These are phyloP conservation scores for Stenodema calcarata DNA, from an alignment of 2,888 invertebrate species.

Conservation along the genomic window DNA sequence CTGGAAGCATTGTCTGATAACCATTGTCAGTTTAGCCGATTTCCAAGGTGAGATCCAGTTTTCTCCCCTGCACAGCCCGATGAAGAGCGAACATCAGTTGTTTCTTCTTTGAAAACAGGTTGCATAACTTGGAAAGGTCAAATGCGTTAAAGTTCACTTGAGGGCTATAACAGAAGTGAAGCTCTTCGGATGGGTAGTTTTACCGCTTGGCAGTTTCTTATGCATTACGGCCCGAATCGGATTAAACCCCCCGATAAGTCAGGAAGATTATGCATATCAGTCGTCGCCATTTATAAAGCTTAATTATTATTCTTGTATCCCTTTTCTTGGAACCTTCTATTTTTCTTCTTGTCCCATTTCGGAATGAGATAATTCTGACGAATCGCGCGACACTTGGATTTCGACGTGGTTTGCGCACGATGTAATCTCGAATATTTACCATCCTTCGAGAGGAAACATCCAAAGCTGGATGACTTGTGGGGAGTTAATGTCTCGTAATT, in stretches of 20 bases:
- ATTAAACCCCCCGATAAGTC: constrained; percentile 1
- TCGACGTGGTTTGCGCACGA: background rate
- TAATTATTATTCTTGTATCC: constrained; percentile 7
- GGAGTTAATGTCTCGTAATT: background rate
- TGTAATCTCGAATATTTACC: background rate
- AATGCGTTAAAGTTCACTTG: constrained; percentile 31
- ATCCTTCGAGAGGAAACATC: background rate
- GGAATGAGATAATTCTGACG: constrained; percentile 1
- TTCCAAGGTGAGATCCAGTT: constrained; percentile 1
- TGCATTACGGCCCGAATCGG: background rate
- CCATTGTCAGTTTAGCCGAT: background rate
- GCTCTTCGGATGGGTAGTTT: background rate
- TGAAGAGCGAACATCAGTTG: background rate
- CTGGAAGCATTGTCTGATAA: background rate
- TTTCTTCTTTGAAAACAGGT: background rate
- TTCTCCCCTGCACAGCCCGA: background rate
- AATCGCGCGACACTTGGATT: background rate
- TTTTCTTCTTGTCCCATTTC: background rate
- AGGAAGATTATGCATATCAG: constrained; percentile 30
- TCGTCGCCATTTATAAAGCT: constrained; percentile 25
- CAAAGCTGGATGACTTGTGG: background rate
- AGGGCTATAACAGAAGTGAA: background rate
- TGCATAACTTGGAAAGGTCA: constrained; percentile 30
- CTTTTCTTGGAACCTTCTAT: background rate
- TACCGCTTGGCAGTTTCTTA: background rate